Conservation (phyloP, 2,888 invertebrate genomes). For the Hyalella azteca region DNA sequence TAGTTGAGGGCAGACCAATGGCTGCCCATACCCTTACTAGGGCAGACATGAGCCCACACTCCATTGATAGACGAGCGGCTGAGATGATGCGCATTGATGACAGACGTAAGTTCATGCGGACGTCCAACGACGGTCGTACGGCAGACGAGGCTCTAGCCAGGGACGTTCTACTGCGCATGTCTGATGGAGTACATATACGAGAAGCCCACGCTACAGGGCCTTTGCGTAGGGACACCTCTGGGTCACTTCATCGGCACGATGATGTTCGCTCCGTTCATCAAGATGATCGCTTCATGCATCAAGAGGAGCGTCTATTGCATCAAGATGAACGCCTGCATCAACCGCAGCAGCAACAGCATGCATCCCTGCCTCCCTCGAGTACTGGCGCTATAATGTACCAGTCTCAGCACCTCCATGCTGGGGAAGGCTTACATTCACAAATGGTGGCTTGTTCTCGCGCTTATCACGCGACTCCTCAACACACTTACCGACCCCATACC, state of each 20-base stretch:
- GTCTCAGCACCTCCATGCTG: not conserved
- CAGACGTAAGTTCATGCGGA: not conserved
- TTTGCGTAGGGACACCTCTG: not conserved
- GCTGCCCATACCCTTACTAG: not conserved
- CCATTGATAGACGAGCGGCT: not conserved
- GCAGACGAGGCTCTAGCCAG: not conserved
- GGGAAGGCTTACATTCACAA: not conserved
- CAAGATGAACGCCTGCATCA: conserved; percentile 1
- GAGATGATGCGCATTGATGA: not conserved
- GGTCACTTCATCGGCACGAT: not conserved
- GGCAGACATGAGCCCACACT: not conserved
- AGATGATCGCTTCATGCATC: not conserved
- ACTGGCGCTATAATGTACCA: not conserved
- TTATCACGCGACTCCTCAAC: not conserved
- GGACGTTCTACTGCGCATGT: conserved; percentile 12
- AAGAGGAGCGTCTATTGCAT: not conserved
- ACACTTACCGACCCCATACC: not conserved
- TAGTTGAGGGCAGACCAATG: not conserved
- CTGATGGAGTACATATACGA: not conserved
- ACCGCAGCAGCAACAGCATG: not conserved
- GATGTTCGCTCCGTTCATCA: not conserved
- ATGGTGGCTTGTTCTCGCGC: not conserved
- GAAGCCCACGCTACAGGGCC: not conserved
- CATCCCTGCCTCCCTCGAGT: not conserved
- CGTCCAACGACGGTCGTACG: not conserved